Evolutionary conservation across 2,888 invertebrate species (phyloP).

Genomic region (Monochamus alternatus): DNA sequence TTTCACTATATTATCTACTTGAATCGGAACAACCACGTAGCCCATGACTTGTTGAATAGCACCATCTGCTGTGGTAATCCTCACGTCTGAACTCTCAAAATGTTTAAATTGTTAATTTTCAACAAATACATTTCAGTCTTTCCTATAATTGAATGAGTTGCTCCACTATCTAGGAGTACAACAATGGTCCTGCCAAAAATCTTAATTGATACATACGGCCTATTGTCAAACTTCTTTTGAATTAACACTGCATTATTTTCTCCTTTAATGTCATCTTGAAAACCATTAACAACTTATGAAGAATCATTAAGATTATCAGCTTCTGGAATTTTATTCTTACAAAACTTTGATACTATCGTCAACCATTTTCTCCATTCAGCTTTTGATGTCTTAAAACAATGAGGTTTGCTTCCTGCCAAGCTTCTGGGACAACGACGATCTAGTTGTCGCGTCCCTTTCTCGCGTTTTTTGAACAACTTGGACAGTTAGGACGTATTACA

Average conservation of each 20-base stretch:
- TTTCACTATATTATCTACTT: neutral
- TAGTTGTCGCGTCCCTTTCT: neutral
- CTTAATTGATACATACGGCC: slow-evolving; percentile 31
- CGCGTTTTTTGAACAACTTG: neutral
- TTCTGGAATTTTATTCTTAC: neutral
- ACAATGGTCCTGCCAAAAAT: slow-evolving; percentile 33
- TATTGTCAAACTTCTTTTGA: slow-evolving; percentile 22
- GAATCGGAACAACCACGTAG: slow-evolving; percentile 1
- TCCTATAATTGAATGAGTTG: slow-evolving; percentile 27
- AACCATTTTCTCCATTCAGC: slow-evolving; percentile 10
- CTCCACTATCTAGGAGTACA: slow-evolving; percentile 28
- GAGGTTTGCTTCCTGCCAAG: neutral
- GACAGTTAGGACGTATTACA: slow-evolving; percentile 32
- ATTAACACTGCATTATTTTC: slow-evolving; percentile 12
- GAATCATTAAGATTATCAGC: neutral
- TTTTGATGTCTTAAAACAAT: neutral
- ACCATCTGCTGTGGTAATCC: slow-evolving; percentile 6
- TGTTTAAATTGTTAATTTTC: neutral
- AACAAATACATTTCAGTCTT: slow-evolving; percentile 4
- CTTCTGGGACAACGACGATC: neutral
- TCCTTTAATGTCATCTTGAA: neutral
- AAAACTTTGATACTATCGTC: neutral
- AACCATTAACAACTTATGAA: too few relatives aligned
- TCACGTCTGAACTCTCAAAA: neutral
- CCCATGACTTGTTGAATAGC: neutral